Conservation (phyloP, 2,113 vertebrate genomes). For the Melanerpes formicivorus region DNA sequence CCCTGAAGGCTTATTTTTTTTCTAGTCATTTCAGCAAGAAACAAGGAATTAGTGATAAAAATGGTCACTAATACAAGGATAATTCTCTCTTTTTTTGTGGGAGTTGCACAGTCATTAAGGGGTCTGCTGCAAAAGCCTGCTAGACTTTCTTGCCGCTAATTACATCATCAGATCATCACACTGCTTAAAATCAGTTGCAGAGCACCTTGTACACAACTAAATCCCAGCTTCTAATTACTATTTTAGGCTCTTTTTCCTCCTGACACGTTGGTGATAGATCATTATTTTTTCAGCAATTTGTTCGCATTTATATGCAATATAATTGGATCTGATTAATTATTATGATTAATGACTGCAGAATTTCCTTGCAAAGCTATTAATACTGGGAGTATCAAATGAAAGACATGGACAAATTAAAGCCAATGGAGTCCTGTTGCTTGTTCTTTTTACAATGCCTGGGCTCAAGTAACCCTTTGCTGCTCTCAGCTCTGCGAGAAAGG, state of each 20-base stretch:
- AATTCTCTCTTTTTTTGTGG: not conserved
- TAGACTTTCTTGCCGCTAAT: constrained; percentile 88
- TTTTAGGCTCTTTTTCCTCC: constrained; percentile 92
- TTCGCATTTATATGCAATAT: constrained; percentile 99
- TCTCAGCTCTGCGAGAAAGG: constrained; percentile 47
- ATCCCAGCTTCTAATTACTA: constrained; percentile 97
- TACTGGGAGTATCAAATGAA: constrained; percentile 87
- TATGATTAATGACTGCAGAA: constrained; percentile 98
- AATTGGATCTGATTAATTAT: constrained; percentile 99
- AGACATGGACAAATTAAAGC: constrained; percentile 90
- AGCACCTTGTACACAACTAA: constrained; percentile 85
- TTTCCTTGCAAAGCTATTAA: constrained; percentile 93
- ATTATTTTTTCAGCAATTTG: constrained; percentile 99
- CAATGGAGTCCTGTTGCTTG: constrained; percentile 80
- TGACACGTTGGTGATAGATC: constrained; percentile 99
- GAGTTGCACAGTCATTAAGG: constrained; percentile 82
- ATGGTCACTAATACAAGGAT: not conserved
- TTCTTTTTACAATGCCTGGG: constrained; percentile 55
- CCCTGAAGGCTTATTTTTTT: too few relatives aligned
- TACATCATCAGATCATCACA: constrained; percentile 92
- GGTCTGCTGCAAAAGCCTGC: constrained; percentile 79
- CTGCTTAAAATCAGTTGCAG: constrained; percentile 86
- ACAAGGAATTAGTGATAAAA: too few relatives aligned
- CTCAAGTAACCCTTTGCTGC: constrained; percentile 79
- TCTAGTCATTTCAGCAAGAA: too few relatives aligned